phyloP scores from a whole-genome alignment of 1,140 invertebrate species.

The Globodera ellingtonae region DNA sequence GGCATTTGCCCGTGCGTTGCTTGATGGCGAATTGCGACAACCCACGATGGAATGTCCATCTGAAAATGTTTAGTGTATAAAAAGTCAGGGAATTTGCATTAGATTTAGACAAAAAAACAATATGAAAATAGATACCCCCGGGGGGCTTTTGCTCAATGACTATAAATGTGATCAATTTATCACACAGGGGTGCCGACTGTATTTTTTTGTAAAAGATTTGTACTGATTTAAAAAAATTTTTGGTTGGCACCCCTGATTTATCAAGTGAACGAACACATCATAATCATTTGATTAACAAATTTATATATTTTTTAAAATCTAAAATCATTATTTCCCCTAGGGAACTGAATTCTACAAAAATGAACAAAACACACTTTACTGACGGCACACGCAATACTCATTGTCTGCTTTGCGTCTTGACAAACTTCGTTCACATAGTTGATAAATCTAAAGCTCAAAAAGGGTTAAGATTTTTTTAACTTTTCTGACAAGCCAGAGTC shows the following conservation, averaged over 20 bases:
- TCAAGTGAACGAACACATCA: background rate
- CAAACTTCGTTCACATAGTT: conserved; percentile 44
- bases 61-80: background rate
- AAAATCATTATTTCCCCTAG: background rate
- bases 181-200: no score
- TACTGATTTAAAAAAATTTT: no score
- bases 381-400: conserved; percentile 24
- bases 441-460: conserved; percentile 35
- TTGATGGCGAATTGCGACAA: conserved; percentile 34
- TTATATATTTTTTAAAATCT: background rate
- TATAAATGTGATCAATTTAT: no score
- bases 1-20: conserved; percentile 36
- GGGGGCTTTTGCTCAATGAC: no score
- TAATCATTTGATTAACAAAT: background rate
- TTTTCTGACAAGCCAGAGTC: background rate
- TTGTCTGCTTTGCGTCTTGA: conserved; percentile 22
- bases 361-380: conserved; percentile 20
- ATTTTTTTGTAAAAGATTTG: no score
- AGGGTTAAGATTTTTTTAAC: background rate
- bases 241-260: no score
- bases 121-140: no score
- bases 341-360: no score
- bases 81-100: no score
- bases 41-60: conserved; percentile 39
- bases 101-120: no score